Evolutionary conservation across 1,140 invertebrate genomes (phyloP).

Genomic region (Hyphantria cunea): DNA sequence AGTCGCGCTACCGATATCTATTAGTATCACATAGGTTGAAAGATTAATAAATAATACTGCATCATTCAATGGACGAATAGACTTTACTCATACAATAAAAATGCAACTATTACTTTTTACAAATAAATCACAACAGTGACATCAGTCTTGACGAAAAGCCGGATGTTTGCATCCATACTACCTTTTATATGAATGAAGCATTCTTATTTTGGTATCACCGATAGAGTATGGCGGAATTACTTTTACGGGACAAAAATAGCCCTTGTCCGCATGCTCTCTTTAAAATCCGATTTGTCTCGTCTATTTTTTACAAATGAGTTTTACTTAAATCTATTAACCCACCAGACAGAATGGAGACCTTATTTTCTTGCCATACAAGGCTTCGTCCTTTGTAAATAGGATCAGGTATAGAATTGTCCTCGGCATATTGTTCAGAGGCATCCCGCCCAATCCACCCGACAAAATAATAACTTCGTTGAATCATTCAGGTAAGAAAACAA

Average conservation of each 20-base stretch:
- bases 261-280: constrained; percentile 44
- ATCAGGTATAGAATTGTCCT: constrained; percentile 70
- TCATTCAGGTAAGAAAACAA: constrained; percentile 70
- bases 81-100: constrained; percentile 20
- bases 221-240: constrained; percentile 61
- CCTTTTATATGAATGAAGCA: constrained; percentile 49
- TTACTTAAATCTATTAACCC: constrained; percentile 45
- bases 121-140: constrained; percentile 26
- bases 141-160: constrained; percentile 46
- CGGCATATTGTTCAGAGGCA: constrained; percentile 54
- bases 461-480: constrained; percentile 65
- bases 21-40: neutral
- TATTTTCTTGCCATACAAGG: constrained; percentile 39
- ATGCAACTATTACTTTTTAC: constrained; percentile 22
- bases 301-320: constrained; percentile 47
- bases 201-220: constrained; percentile 43
- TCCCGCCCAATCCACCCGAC: constrained; percentile 60
- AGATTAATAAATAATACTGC: too few species aligned
- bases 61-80: neutral
- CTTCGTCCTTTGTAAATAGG: constrained; percentile 62
- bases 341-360: constrained; percentile 66
- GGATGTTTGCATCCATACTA: constrained; percentile 61
- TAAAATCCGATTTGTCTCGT: constrained; percentile 49
- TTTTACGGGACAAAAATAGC: constrained; percentile 48
- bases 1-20: constrained; percentile 1